phyloP scores from a whole-genome alignment of 2,113 vertebrate genomes.

The Pedionomus torquatus region DNA sequence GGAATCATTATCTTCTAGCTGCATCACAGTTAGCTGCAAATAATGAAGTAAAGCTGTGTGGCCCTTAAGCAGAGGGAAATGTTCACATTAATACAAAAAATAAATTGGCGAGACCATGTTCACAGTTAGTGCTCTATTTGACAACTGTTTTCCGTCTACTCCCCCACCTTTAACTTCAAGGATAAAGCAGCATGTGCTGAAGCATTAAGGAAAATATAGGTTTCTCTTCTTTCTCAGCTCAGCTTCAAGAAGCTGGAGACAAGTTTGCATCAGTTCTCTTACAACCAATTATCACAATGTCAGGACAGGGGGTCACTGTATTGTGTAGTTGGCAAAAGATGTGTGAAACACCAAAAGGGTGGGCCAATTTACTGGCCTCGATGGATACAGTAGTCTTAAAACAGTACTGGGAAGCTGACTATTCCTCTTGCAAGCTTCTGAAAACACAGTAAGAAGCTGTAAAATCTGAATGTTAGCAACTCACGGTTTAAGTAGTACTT shows the following conservation, averaged over 20 bases:
- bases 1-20: neutral
- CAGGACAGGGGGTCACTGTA: fast-evolving
- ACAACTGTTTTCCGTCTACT: neutral
- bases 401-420: neutral
- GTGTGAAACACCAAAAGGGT: neutral
- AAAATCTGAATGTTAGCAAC: neutral
- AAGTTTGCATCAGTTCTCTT: neutral
- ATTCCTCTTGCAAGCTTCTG: neutral
- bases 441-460: neutral
- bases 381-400: neutral
- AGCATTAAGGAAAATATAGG: neutral
- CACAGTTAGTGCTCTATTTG: neutral
- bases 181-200: neutral
- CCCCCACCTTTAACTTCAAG: neutral
- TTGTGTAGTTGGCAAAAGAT: neutral
- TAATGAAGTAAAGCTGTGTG: neutral
- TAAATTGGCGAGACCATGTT: neutral
- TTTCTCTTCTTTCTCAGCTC: neutral
- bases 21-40: neutral
- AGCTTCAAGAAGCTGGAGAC: neutral
- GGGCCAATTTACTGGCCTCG: neutral
- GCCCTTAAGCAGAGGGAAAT: neutral
- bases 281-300: neutral
- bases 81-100: neutral
- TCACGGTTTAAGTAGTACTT: neutral